Percentiles rank a stretch among this genome's conserved stretches.
Conservation (phyloP, 2,113 vertebrate species). For the Rallus limicola region DNA sequence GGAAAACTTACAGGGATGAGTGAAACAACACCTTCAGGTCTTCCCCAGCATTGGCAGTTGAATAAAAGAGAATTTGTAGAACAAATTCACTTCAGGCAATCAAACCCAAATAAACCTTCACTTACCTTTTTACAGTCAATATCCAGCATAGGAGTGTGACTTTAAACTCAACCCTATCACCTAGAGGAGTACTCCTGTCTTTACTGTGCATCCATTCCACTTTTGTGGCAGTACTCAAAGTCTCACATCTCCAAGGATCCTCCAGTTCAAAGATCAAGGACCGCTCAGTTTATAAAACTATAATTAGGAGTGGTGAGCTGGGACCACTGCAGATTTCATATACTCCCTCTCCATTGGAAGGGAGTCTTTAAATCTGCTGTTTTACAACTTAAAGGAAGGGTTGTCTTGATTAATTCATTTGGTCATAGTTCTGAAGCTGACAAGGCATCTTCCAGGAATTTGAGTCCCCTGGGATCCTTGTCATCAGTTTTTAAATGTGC, state of each 20-base stretch:
- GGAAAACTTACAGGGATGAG: background rate
- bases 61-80: background rate
- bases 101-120: background rate
- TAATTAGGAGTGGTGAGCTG: slow-evolving; percentile 73
- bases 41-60: background rate
- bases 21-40: background rate
- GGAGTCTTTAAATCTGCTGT: slow-evolving; percentile 78
- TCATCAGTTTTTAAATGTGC: slow-evolving; percentile 68
- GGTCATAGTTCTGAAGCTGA: slow-evolving; percentile 73
- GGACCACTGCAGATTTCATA: slow-evolving; percentile 75
- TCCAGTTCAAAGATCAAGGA: slow-evolving; percentile 55
- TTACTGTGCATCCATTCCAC: background rate
- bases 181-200: background rate
- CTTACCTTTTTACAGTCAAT: background rate
- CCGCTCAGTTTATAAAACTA: slow-evolving; percentile 73
- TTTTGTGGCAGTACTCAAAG: background rate
- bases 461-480: slow-evolving; percentile 64
- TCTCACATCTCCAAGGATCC: background rate
- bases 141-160: background rate
- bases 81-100: background rate
- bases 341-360: slow-evolving; percentile 68
- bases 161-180: background rate
- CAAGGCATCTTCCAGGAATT: slow-evolving; percentile 74
- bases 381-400: slow-evolving; percentile 73
- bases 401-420: slow-evolving; percentile 75